phyloP scores from a whole-genome alignment of 2,113 vertebrate species.

The Podarcis raffonei region DNA sequence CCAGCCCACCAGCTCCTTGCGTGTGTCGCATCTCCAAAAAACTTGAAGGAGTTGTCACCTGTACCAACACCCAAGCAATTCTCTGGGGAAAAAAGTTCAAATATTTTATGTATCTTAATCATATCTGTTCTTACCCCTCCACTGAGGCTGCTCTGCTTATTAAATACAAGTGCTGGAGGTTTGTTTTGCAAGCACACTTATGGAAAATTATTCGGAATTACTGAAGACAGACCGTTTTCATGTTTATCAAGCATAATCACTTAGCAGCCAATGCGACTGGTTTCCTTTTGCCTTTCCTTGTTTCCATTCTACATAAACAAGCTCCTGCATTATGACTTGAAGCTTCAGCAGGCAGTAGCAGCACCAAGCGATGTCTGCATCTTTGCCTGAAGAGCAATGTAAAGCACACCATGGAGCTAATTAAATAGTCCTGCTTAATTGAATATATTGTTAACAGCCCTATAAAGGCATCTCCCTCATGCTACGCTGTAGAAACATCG shows the following conservation, averaged over 20 bases:
- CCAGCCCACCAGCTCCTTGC: no score
- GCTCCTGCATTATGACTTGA: background rate
- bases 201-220: conserved; percentile 10
- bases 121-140: background rate
- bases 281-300: background rate
- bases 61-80: background rate
- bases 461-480: background rate
- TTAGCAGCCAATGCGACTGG: background rate
- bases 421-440: conserved; percentile 31
- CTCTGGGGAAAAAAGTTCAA: background rate
- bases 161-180: conserved; percentile 3
- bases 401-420: conserved; percentile 22
- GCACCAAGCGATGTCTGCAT: background rate
- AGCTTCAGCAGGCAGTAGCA: background rate
- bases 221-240: background rate
- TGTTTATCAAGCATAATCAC: conserved; percentile 25
- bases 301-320: background rate
- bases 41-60: background rate
- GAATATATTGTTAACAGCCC: background rate
- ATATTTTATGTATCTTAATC: background rate
- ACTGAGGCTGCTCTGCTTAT: background rate
- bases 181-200: conserved; percentile 4
- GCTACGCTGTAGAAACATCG: background rate
- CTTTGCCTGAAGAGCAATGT: conserved; percentile 1
- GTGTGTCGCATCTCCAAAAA: background rate